Evolutionary conservation across 1,140 invertebrate genomes (phyloP).

Genomic region (Copidosoma floridanum): DNA sequence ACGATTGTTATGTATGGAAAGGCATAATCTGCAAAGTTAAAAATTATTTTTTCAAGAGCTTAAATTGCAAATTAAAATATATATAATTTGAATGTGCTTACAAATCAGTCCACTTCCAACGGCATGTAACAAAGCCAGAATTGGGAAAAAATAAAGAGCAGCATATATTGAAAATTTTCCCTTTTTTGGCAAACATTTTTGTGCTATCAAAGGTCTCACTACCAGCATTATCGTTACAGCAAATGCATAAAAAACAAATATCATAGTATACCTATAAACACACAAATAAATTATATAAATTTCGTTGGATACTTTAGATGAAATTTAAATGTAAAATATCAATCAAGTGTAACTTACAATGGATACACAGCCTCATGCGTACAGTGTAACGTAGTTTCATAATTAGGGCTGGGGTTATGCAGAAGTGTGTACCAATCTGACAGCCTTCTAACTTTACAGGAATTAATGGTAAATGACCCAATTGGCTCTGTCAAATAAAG

Average conservation of each 20-base stretch:
- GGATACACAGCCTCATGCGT: conserved; percentile 97
- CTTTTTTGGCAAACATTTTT: conserved; percentile 64
- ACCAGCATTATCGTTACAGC: conserved; percentile 79
- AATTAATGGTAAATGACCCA: conserved; percentile 70
- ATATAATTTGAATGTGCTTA: too few species aligned
- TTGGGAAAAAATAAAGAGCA: conserved; percentile 92
- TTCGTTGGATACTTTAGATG: conserved; percentile 20
- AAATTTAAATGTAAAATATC: background rate
- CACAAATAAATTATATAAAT: conserved; percentile 22
- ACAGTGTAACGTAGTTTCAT: conserved; percentile 84
- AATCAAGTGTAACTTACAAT: conserved; percentile 73
- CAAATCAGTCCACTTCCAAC: conserved; percentile 88
- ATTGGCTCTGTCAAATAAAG: conserved; percentile 75
- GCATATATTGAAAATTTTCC: conserved; percentile 85
- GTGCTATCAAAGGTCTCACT: conserved; percentile 69
- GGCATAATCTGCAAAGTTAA: conserved; percentile 79
- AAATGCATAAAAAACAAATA: conserved; percentile 89
- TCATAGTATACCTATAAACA: conserved; percentile 85
- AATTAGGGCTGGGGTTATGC: conserved; percentile 91
- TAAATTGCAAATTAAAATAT: background rate
- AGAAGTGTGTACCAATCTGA: conserved; percentile 96
- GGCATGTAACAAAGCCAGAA: conserved; percentile 84
- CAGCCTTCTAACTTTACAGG: conserved; percentile 74
- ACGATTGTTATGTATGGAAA: conserved; percentile 95
- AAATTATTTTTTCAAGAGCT: background rate